Evolutionary conservation across 2,888 invertebrate genomes (phyloP).

Genomic region (Meliscaeva auricollis): DNA sequence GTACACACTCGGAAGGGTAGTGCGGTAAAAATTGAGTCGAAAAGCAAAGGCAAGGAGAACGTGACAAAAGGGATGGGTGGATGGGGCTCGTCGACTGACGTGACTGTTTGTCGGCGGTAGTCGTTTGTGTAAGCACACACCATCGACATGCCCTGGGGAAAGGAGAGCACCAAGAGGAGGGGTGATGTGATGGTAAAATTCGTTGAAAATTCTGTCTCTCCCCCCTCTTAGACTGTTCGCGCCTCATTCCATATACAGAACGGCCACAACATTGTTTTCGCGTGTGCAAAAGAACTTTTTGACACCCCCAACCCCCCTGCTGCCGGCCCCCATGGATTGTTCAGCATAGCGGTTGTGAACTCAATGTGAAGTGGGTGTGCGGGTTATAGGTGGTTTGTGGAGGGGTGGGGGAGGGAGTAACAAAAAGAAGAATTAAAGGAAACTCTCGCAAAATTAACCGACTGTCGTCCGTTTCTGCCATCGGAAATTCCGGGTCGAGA

Average conservation of each 20-base stretch:
- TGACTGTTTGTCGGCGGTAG: conserved; percentile 65
- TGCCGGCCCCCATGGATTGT: background rate
- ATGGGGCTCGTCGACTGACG: conserved; percentile 15
- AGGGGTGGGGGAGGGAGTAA: too few species aligned
- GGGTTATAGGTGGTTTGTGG: conserved; percentile 5
- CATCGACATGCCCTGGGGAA: conserved; percentile 13
- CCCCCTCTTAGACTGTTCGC: too few species aligned
- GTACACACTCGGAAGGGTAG: background rate
- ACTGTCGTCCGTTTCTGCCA: conserved; percentile 66
- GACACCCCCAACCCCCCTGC: conserved; percentile 20
- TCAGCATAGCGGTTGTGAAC: conserved; percentile 3
- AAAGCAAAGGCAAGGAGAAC: background rate
- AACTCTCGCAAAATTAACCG: conserved; percentile 75
- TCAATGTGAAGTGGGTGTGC: conserved; percentile 46
- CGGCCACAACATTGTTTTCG: conserved; percentile 73
- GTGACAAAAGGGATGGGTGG: conserved; percentile 8
- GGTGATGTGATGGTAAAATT: conserved; percentile 30
- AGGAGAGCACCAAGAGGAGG: background rate
- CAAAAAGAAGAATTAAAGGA: conserved; percentile 71
- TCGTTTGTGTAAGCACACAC: conserved; percentile 58
- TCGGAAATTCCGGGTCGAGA: conserved; percentile 54
- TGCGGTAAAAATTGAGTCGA: background rate
- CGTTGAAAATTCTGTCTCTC: conserved; percentile 39
- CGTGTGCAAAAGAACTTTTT: conserved; percentile 68
- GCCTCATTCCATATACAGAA: conserved; percentile 5